Base-by-base conservation (phyloP, 2,797 vertebrate genomes). In the Gadopsis marmoratus region DNA sequence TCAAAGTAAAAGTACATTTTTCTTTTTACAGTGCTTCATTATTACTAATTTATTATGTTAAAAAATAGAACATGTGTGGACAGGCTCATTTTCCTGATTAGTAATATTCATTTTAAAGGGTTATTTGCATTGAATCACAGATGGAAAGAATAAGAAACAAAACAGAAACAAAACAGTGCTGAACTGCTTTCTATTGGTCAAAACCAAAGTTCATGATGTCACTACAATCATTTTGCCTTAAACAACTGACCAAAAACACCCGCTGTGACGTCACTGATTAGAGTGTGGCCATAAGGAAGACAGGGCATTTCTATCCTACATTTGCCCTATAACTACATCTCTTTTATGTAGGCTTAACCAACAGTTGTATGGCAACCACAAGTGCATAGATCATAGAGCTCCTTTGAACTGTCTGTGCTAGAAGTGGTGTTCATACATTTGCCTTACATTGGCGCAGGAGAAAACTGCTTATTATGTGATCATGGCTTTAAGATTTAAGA, bases 391-490 rank as follows among this genome's bases (percentile, higher is more conserved):
- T 86, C 79, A 84, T 1, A 76, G 74, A 63, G 55, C 41, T 64
- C 35, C 53, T 78, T 76, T 74, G 51, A 83, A 77, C 29, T 53
- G 61, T 60, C 58, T 31, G 31, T 55, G 63, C 43, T 61, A 21
- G 23, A 66, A 76, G 69, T 41, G 61, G 71, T 60, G 70, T 68
- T 55, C 58, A 4, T 26, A 64, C 16, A 3, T 43, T 54, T 11
- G 13, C 17, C 59, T 69, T 56, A 10, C 67, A 50, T 23, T 11
- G 14, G 7, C 56, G 14, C 37, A 59, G 23, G 10, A 70, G 55
- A 50, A 63, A 76, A 65, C 39, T 45, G 47, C 71, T 86, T 13
- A 86, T 82, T 75, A 87, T 60, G 37, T 47, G 26, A 81, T 71
- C 74, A 50, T 53, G 66, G 54, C 41, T 54, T 62, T 16, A 39